Percentiles rank a stretch among this genome's conserved stretches.
Conservation (phyloP, 1,140 invertebrate genomes). For the Scaptomyza montana region DNA sequence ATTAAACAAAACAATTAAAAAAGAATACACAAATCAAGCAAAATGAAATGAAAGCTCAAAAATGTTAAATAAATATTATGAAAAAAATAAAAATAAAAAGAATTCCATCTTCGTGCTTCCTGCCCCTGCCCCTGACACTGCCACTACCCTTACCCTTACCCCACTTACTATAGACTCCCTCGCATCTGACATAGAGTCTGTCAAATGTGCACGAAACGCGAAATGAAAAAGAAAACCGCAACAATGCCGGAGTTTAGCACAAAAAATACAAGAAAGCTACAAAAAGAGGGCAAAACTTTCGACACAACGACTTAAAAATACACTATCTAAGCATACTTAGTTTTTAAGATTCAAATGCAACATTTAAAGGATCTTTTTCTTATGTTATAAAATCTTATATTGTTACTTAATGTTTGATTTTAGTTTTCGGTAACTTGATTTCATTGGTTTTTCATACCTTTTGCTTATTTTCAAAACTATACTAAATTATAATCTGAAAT, state of each 20-base stretch:
- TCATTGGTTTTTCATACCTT: too few relatives aligned
- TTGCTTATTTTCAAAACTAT: too few relatives aligned
- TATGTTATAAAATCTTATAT: too few relatives aligned
- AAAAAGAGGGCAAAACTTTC: background rate
- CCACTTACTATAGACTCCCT: background rate
- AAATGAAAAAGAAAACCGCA: constrained; percentile 32
- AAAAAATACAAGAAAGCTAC: constrained; percentile 22
- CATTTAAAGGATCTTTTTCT: too few relatives aligned
- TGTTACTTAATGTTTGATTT: too few relatives aligned
- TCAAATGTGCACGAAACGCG: constrained; percentile 48
- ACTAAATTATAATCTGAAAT: too few relatives aligned
- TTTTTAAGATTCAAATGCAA: too few relatives aligned
- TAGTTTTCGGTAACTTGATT: too few relatives aligned
- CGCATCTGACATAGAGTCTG: constrained; percentile 38
- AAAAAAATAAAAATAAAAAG: constrained; percentile 19
- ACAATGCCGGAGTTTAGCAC: constrained; percentile 39
- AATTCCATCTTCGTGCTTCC: background rate
- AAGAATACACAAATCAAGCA: constrained; percentile 1
- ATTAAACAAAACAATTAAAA: background rate
- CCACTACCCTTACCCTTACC: background rate
- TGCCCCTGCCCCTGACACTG: too few relatives aligned
- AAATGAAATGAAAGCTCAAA: constrained; percentile 63
- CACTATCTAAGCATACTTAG: background rate
- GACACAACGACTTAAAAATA: background rate
- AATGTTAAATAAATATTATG: constrained; percentile 80